These are phyloP conservation scores for Formica exsecta DNA, from an alignment of 1,140 invertebrate species.

Conservation along the genomic window DNA sequence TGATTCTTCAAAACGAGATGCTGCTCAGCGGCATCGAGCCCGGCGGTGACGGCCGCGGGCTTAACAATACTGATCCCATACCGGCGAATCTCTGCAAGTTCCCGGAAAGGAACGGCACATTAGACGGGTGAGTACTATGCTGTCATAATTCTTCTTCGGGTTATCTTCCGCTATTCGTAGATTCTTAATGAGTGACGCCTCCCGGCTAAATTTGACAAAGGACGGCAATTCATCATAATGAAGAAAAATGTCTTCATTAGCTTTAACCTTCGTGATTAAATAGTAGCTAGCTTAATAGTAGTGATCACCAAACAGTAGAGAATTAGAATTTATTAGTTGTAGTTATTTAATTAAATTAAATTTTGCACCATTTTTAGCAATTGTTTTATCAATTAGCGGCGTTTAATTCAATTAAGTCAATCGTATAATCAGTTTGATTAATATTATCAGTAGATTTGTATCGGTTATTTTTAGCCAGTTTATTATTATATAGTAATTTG, in stretches of 20 bases:
- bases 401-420: neutral
- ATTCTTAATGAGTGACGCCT: constrained; percentile 28
- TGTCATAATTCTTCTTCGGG: neutral
- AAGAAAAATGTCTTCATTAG: constrained; percentile 32
- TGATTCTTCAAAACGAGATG: constrained; percentile 89
- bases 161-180: constrained; percentile 24
- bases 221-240: constrained; percentile 7
- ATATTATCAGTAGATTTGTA: neutral
- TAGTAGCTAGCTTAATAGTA: constrained; percentile 11
- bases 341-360: neutral
- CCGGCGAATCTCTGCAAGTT: constrained; percentile 84
- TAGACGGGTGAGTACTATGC: constrained; percentile 76
- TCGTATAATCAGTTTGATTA: neutral
- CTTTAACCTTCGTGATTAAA: constrained; percentile 32
- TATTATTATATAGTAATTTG: neutral
- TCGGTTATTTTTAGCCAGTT: neutral
- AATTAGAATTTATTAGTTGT: constrained; percentile 9
- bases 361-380: neutral
- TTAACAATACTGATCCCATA: constrained; percentile 79
- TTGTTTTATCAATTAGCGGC: neutral
- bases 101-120: constrained; percentile 75
- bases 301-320: neutral
- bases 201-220: neutral
- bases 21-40: constrained; percentile 84
- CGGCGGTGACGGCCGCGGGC: constrained; percentile 65